A percentile compares a stretch with the other conserved stretches of the same genome.
Evolutionary conservation across 1,140 invertebrate genomes (phyloP).

Genomic region (Plectrocnemia conspersa): DNA sequence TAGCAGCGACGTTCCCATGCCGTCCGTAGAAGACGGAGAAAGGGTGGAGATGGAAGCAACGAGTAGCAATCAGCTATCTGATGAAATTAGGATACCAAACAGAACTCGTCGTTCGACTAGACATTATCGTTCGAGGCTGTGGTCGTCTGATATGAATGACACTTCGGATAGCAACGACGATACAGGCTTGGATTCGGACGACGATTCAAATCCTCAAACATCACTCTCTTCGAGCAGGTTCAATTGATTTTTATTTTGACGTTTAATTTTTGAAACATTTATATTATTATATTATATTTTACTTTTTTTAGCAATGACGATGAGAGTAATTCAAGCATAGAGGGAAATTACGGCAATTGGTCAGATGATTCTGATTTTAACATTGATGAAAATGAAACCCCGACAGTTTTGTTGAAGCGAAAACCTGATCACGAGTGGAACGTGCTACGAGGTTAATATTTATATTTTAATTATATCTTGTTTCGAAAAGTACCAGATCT

Average conservation of each 20-base stretch:
- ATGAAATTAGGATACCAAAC: neutral
- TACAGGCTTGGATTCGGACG: constrained; percentile 14
- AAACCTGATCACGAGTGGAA: constrained; percentile 67
- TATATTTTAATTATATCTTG: too few relatives aligned
- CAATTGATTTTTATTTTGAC: too few relatives aligned
- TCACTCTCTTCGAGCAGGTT: too few relatives aligned
- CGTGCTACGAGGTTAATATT: constrained; percentile 48
- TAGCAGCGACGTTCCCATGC: constrained; percentile 42
- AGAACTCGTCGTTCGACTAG: constrained; percentile 1
- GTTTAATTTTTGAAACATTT: too few relatives aligned
- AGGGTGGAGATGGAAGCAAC: constrained; percentile 27
- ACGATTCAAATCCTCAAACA: too few relatives aligned
- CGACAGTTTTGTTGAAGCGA: constrained; percentile 53
- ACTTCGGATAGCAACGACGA: constrained; percentile 27
- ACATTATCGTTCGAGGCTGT: constrained; percentile 17
- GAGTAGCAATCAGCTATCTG: neutral
- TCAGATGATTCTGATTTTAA: constrained; percentile 40
- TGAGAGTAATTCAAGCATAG: constrained; percentile 25
- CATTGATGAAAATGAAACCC: constrained; percentile 46
- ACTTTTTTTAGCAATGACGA: too few relatives aligned
- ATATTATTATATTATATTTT: too few relatives aligned
- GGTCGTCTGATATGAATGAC: neutral
- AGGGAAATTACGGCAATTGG: constrained; percentile 36
- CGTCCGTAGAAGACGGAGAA: constrained; percentile 37
- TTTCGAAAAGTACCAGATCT: too few relatives aligned